Base-by-base conservation (phyloP, 92 coral and sea anemone species). In the Plumapathes pennacea region DNA sequence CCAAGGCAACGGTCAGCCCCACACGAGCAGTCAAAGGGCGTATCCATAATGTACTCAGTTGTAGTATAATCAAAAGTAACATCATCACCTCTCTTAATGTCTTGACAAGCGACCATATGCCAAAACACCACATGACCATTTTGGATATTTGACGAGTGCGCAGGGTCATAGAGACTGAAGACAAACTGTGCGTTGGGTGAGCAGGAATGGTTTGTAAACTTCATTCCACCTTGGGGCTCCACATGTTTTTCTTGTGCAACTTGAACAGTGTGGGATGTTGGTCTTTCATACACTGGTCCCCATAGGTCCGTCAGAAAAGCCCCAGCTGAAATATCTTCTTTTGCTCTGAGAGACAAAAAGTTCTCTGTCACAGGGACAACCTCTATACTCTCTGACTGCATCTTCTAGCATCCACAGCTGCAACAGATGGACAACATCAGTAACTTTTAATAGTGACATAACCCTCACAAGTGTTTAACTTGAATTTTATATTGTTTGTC, bases 281-380 rank as follows among this genome's bases (percentile, higher is more conserved):
- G 43, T 3, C 38, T 11, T 3, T 64, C 10, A 10, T 4, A 1
- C 11, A 71, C 32, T 10, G 27, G 14, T 0, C 78, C 78, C 69
- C 69, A 71, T 12, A 47, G n/a, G 19, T 71, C 78, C 5, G 69
- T 43, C 25, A 71, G 18, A 28, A 71, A 71, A 5, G 69, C 18
- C 3, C 78, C 78, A 15, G 17, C 20, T 3, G 32, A 25, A 14
- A 71, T 47, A 24, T 47, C 45, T 30, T 59, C 25, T 6, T 37
- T 50, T 10, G 78, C 78, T 8, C 14, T 18, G 18, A 60, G 30
- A 13, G 54, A 21, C 28, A 46, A 29, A 62, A 48, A 71, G 29
- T 49, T 38, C 10, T 48, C 25, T 27, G 25, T 34, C 1, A 36
- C 49, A 20, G 36, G 43, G 24, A 37, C 18, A 20, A 71, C 53